Conservation (phyloP, 2,888 invertebrate genomes). For the Heliconius erato region DNA sequence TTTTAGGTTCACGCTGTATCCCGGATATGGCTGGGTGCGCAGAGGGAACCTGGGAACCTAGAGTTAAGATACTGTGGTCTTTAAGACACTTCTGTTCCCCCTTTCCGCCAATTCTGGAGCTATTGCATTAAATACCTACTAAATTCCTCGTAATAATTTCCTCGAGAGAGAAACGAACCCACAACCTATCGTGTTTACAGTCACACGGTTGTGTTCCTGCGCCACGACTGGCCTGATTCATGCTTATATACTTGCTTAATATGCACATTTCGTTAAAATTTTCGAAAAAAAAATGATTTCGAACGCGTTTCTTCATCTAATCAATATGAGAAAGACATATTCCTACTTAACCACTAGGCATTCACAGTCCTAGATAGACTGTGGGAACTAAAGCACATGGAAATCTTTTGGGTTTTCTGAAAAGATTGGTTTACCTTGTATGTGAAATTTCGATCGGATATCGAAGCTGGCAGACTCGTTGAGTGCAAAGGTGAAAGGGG, state of each 20-base stretch:
- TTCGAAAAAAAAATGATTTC: neutral
- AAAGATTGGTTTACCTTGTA: constrained; percentile 82
- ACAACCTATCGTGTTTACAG: too few relatives aligned
- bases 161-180: too few relatives aligned
- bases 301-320: neutral
- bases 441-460: constrained; percentile 89
- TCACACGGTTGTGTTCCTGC: too few relatives aligned
- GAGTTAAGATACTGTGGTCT: neutral
- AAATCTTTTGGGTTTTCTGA: constrained; percentile 22
- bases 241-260: too few relatives aligned
- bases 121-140: too few relatives aligned
- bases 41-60: neutral
- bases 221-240: too few relatives aligned
- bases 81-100: neutral
- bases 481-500: constrained; percentile 92
- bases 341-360: neutral
- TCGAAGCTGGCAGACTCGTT: constrained; percentile 88
- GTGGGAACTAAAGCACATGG: constrained; percentile 37
- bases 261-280: neutral
- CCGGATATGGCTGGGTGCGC: neutral
- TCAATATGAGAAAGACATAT: neutral
- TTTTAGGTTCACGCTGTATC: neutral
- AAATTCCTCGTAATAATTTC: too few relatives aligned
- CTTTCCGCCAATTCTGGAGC: too few relatives aligned
- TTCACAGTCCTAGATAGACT: neutral